Evolutionary conservation across 2,113 vertebrate genomes (phyloP).

Genomic region (Sylvia atricapilla): DNA sequence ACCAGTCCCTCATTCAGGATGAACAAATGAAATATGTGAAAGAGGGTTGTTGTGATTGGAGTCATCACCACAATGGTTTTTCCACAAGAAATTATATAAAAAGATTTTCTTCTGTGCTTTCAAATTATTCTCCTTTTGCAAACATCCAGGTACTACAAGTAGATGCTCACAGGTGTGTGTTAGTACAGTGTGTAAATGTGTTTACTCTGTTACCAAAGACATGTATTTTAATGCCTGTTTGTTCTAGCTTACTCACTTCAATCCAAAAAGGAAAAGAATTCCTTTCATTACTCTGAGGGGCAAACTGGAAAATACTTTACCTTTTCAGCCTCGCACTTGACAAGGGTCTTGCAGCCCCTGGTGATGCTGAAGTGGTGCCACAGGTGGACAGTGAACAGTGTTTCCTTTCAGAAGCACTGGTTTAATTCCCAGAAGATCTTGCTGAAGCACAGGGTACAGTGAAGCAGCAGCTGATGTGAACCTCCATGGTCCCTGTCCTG

Average conservation of each 20-base stretch:
- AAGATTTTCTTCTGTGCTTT: not conserved
- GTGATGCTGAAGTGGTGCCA: not conserved
- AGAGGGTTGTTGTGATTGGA: not conserved
- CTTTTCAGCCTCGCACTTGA: not conserved
- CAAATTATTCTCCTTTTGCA: not conserved
- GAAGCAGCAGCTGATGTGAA: slow-evolving; percentile 22
- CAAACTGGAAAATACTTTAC: not conserved
- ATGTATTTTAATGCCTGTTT: not conserved
- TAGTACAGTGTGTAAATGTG: not conserved
- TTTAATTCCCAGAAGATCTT: not conserved
- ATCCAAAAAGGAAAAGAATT: not conserved
- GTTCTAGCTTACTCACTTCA: not conserved
- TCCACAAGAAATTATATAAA: not conserved
- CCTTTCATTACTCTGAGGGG: not conserved
- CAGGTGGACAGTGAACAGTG: not conserved
- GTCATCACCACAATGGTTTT: not conserved
- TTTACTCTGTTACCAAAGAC: not conserved
- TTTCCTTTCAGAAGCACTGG: not conserved
- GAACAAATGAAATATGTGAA: slow-evolving; percentile 18
- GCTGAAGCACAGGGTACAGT: not conserved
- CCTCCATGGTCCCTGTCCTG: not conserved
- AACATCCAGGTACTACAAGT: not conserved
- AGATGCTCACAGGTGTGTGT: not conserved
- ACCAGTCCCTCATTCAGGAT: not conserved
- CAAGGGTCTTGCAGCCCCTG: not conserved